Evolutionary conservation across 1,140 invertebrate genomes (phyloP).

Genomic region (Trachymyrmex septentrionalis): DNA sequence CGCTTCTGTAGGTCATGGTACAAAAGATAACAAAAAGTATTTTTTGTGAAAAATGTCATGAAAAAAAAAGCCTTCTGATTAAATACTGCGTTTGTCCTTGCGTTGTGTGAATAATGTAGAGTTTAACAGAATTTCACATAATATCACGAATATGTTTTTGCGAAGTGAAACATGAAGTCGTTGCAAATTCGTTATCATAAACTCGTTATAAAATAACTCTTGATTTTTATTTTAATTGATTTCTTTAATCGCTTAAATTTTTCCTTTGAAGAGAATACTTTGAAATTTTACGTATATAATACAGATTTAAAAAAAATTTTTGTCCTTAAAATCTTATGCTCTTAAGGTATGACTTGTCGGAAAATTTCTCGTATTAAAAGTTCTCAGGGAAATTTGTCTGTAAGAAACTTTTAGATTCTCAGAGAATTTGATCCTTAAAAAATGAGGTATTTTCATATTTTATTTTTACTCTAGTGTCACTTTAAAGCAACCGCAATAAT

Average conservation of each 20-base stretch:
- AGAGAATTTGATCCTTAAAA: neutral
- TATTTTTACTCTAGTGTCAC: conserved; percentile 5
- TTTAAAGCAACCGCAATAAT: neutral
- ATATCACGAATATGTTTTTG: conserved; percentile 32
- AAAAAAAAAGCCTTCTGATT: conserved; percentile 26
- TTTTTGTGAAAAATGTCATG: neutral
- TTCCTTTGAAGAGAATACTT: neutral
- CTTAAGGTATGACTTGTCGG: neutral
- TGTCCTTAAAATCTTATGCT: neutral
- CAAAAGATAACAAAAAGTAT: neutral
- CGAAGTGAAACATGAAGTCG: neutral
- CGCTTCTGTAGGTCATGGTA: conserved; percentile 13
- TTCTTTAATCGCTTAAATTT: conserved; percentile 1
- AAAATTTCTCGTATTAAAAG: neutral
- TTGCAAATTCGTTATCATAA: neutral
- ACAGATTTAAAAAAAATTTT: neutral
- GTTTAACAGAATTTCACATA: neutral
- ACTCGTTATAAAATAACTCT: neutral
- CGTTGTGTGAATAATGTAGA: neutral
- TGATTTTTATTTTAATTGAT: neutral
- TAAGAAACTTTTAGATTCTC: neutral
- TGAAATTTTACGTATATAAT: neutral
- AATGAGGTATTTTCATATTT: neutral
- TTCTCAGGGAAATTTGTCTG: neutral
- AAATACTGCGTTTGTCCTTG: neutral